Percentiles rank a stretch among this genome's conserved stretches.
These are phyloP conservation scores for Mantis religiosa DNA, from an alignment of 2,888 invertebrate species.

Conservation along the genomic window DNA sequence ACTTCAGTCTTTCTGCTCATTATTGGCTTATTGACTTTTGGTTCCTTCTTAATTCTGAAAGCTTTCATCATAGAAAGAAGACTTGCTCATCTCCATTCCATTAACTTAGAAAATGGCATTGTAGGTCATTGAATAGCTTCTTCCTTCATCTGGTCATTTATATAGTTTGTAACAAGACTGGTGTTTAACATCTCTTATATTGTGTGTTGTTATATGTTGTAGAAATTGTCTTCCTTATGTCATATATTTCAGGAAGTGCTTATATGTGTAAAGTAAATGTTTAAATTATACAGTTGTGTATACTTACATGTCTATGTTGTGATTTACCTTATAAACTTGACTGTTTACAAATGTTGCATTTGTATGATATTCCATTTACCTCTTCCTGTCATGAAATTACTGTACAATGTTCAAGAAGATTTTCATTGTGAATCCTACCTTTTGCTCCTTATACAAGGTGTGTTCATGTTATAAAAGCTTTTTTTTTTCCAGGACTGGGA, in stretches of 20 bases:
- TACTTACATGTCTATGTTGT: not conserved
- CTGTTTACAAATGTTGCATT: too few relatives aligned
- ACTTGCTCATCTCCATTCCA: not conserved
- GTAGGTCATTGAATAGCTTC: not conserved
- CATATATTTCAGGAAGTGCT: not conserved
- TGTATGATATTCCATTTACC: too few relatives aligned
- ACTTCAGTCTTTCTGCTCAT: constrained; percentile 44
- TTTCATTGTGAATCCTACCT: too few relatives aligned
- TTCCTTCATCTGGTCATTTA: too few relatives aligned
- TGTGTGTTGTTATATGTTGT: not conserved
- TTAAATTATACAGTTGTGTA: not conserved
- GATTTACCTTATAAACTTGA: too few relatives aligned
- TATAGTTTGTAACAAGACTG: not conserved
- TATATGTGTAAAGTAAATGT: not conserved
- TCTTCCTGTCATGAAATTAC: too few relatives aligned
- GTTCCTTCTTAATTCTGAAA: constrained; percentile 41
- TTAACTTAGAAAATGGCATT: not conserved
- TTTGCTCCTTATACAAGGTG: too few relatives aligned
- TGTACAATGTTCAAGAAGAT: too few relatives aligned
- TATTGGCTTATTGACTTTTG: constrained; percentile 41
- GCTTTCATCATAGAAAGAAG: constrained; percentile 38
- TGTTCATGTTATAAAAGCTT: too few relatives aligned
- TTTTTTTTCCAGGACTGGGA: too few relatives aligned
- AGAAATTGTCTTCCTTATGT: not conserved
- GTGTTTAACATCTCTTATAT: too few relatives aligned